Conservation (phyloP, 1,140 invertebrate species). For the Drosophila quadrilineata region DNA sequence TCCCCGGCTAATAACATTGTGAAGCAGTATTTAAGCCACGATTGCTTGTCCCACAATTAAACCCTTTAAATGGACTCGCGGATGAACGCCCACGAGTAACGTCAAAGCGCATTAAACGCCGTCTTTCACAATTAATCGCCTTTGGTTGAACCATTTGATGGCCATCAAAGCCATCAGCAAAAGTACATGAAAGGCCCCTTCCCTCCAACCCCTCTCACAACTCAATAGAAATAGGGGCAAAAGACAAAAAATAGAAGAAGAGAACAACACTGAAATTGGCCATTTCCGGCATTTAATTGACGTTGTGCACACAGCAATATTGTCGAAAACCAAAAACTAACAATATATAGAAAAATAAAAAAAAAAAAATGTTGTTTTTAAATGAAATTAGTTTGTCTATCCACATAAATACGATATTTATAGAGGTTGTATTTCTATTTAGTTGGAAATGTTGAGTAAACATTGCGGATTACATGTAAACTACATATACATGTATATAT, state of each 20-base stretch:
- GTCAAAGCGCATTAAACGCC: conserved; percentile 65
- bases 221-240: conserved; percentile 63
- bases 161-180: conserved; percentile 70
- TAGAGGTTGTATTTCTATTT: not conserved
- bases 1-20: conserved; percentile 19
- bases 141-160: conserved; percentile 49
- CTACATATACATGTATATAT: too few species aligned
- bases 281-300: conserved; percentile 77
- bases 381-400: conserved; percentile 50
- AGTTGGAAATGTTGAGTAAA: conserved; percentile 10
- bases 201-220: too few species aligned
- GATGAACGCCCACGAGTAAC: conserved; percentile 30
- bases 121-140: conserved; percentile 60
- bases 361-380: conserved; percentile 20
- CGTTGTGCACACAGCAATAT: conserved; percentile 58
- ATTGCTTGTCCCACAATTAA: conserved; percentile 52
- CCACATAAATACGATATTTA: not conserved
- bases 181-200: conserved; percentile 65
- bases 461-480: conserved; percentile 7
- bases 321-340: conserved; percentile 60
- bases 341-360: too few species aligned
- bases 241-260: conserved; percentile 6
- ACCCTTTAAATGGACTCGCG: conserved; percentile 23
- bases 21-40: conserved; percentile 37
- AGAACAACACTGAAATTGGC: conserved; percentile 55